phyloP scores from a whole-genome alignment of 2,113 vertebrate species.

The Oryzias woworae region DNA sequence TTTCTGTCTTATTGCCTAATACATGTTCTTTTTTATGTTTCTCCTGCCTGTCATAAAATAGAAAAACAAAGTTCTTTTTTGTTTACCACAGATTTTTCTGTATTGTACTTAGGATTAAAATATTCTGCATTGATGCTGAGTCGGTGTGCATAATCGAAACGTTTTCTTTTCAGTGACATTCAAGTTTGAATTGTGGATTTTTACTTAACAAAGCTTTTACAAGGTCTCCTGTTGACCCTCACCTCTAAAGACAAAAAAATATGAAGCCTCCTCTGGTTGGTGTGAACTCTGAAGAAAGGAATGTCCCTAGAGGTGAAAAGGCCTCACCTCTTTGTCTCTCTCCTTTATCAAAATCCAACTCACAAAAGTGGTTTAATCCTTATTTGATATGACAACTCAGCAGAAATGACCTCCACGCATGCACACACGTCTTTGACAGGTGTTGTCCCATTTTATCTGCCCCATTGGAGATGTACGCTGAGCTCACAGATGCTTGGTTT shows the following conservation, averaged over 20 bases:
- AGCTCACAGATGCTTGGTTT: constrained; percentile 12
- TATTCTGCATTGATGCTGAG: constrained; percentile 55
- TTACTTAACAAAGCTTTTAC: too few relatives aligned
- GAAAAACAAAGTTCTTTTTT: constrained; percentile 48
- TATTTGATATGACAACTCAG: constrained; percentile 29
- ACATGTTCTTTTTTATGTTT: constrained; percentile 27
- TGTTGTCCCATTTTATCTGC: constrained; percentile 19
- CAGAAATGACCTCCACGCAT: constrained; percentile 8
- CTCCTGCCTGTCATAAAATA: constrained; percentile 35
- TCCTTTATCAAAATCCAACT: constrained; percentile 24
- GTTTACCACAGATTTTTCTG: constrained; percentile 65
- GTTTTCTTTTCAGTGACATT: not conserved
- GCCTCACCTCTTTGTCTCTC: constrained; percentile 40
- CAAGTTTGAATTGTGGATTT: too few relatives aligned
- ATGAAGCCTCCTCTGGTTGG: constrained; percentile 8
- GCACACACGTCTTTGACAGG: constrained; percentile 9
- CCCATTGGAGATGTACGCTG: constrained; percentile 8
- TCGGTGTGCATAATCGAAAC: constrained; percentile 12
- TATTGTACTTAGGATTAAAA: constrained; percentile 76
- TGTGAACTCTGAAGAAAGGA: constrained; percentile 37
- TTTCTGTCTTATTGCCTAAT: constrained; percentile 48
- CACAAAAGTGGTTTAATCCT: constrained; percentile 19
- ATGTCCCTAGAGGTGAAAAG: constrained; percentile 54
- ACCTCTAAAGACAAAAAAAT: constrained; percentile 6
- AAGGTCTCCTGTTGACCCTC: not conserved